Conservation (phyloP, 2,113 vertebrate genomes). For the Colaptes auratus region DNA sequence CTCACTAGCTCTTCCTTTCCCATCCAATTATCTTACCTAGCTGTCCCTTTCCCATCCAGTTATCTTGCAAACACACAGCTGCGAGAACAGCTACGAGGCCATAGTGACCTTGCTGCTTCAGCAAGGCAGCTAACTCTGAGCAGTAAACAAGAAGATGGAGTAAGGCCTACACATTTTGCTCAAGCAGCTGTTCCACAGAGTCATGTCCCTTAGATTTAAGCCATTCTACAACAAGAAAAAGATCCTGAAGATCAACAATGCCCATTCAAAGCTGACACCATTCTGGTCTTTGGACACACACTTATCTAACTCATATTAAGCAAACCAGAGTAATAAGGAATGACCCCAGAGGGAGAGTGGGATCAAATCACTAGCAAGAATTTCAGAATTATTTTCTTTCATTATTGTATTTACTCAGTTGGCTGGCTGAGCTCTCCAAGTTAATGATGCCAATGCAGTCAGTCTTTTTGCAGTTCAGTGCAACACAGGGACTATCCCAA, state of each 20-base stretch:
- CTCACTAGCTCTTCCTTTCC: no score
- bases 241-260: not conserved
- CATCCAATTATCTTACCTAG: no score
- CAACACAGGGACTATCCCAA: slow-evolving; percentile 45
- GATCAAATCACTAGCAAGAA: not conserved
- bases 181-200: no score
- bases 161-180: no score
- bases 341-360: not conserved
- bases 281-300: not conserved
- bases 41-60: no score
- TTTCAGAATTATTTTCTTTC: accelerated
- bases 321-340: not conserved
- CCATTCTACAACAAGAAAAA: no score
- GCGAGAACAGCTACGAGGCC: no score
- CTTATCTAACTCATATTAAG: not conserved
- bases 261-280: not conserved
- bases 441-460: slow-evolving; percentile 53
- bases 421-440: not conserved
- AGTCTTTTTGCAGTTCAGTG: slow-evolving; percentile 45
- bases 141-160: no score
- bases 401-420: not conserved
- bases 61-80: no score
- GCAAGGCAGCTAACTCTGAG: no score
- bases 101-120: no score
- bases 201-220: no score